Evolutionary conservation across 1,140 invertebrate genomes (phyloP).

Genomic region (Scaptomyza hsui): DNA sequence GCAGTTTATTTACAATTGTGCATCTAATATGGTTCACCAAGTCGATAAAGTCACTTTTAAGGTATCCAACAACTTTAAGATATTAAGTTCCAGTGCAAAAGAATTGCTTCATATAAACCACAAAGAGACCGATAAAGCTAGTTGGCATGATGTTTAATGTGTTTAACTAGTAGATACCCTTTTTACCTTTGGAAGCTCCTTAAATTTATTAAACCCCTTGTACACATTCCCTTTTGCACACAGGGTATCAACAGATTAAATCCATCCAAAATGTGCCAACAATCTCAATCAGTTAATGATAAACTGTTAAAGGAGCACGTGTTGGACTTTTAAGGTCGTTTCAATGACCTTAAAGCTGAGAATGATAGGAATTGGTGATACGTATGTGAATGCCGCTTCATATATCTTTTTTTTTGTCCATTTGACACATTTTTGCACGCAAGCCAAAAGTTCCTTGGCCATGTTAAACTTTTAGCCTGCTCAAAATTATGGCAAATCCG

Average conservation of each 20-base stretch:
- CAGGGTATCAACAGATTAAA: background rate
- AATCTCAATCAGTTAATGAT: conserved; percentile 5
- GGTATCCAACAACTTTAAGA: conserved; percentile 9
- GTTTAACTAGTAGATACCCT: background rate
- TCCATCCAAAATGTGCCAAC: background rate
- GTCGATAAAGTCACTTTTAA: conserved; percentile 27
- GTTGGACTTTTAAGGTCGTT: conserved; percentile 1
- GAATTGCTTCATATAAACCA: conserved; percentile 3
- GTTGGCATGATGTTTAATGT: background rate
- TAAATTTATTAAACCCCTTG: too few species aligned
- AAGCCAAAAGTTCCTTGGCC: conserved; percentile 1
- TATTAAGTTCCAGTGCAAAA: conserved; percentile 15
- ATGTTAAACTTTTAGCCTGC: background rate
- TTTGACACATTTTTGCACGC: conserved; percentile 49
- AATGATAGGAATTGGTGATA: background rate
- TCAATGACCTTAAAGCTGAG: background rate
- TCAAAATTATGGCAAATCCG: conserved; percentile 35
- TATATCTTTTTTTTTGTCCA: conserved; percentile 2
- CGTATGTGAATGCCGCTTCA: conserved; percentile 6
- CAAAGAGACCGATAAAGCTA: background rate
- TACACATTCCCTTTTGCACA: background rate
- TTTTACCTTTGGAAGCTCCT: too few species aligned
- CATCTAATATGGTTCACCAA: background rate
- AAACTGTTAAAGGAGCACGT: conserved; percentile 4
- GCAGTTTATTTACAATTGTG: background rate